phyloP scores from a whole-genome alignment of 1,140 invertebrate species.

The Habropoda laboriosa region DNA sequence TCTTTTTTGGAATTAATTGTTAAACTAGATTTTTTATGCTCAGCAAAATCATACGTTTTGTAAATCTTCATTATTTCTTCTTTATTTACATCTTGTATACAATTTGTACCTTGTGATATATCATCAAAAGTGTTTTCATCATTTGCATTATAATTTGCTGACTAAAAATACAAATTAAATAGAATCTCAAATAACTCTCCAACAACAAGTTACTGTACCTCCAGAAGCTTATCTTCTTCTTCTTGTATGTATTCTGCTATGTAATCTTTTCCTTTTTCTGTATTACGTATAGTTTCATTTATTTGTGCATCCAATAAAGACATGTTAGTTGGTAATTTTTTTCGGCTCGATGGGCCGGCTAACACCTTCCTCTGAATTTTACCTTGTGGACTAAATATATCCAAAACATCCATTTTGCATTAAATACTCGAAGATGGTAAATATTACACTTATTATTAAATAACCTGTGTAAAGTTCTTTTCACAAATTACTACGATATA shows the following conservation, averaged over 20 bases:
- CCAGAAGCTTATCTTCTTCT: constrained; percentile 67
- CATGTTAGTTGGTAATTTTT: neutral
- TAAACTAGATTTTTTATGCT: constrained; percentile 63
- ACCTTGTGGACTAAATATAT: constrained; percentile 58
- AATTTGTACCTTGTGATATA: constrained; percentile 70
- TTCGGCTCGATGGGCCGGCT: constrained; percentile 27
- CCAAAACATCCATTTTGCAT: constrained; percentile 40
- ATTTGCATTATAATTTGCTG: constrained; percentile 9
- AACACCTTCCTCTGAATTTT: constrained; percentile 40
- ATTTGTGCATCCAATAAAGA: constrained; percentile 7
- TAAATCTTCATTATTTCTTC: constrained; percentile 71
- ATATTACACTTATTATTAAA: neutral
- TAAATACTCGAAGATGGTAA: neutral
- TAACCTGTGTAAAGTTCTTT: neutral
- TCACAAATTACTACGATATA: neutral
- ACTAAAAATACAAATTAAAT: constrained; percentile 46
- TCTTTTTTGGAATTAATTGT: constrained; percentile 64
- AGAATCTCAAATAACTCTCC: neutral
- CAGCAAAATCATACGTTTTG: constrained; percentile 71
- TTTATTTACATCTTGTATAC: constrained; percentile 44
- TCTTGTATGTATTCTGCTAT: constrained; percentile 67
- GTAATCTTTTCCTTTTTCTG: constrained; percentile 66
- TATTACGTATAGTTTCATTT: neutral
- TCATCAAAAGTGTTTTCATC: constrained; percentile 56
- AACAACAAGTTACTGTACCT: constrained; percentile 57